phyloP scores from a whole-genome alignment of 1,140 invertebrate genomes.

The Drosophila prosaltans region DNA sequence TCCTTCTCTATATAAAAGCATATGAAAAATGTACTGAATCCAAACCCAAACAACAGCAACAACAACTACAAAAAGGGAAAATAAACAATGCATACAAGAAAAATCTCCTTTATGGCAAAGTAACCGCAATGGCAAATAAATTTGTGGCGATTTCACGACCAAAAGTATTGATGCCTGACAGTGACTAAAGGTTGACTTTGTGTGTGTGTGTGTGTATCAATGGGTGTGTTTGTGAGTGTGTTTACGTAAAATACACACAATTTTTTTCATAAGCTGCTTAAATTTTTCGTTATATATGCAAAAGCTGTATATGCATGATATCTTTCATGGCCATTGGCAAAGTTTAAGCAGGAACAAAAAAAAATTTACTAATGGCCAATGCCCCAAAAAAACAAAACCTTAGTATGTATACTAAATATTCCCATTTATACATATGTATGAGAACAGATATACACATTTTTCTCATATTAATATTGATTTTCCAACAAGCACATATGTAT shows the following conservation, averaged over 20 bases:
- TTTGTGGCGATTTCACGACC: slow-evolving; percentile 60
- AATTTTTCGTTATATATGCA: slow-evolving; percentile 7
- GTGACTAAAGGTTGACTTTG: neutral
- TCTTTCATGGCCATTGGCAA: slow-evolving; percentile 39
- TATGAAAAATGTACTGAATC: slow-evolving; percentile 62
- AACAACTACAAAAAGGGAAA: neutral
- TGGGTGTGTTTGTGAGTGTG: slow-evolving; percentile 27
- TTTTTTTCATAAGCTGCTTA: slow-evolving; percentile 59
- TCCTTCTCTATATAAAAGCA: slow-evolving; percentile 41
- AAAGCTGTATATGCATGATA: slow-evolving; percentile 20
- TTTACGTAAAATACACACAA: slow-evolving; percentile 51
- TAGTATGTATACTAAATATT: neutral
- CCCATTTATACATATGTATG: too few species aligned
- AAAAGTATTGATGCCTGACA: slow-evolving; percentile 40
- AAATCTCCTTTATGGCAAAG: slow-evolving; percentile 48
- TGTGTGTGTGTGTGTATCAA: slow-evolving; percentile 34
- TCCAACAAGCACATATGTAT: too few species aligned
- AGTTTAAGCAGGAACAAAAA: slow-evolving; percentile 43
- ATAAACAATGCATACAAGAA: slow-evolving; percentile 17
- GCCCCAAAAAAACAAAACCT: slow-evolving; percentile 16
- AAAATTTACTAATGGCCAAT: slow-evolving; percentile 51
- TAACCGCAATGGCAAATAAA: slow-evolving; percentile 79
- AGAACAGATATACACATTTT: too few species aligned
- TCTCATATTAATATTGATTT: too few species aligned
- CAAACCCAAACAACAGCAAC: slow-evolving; percentile 33